Evolutionary conservation across 1,140 invertebrate species (phyloP).

Genomic region (Mylabris phalerata): DNA sequence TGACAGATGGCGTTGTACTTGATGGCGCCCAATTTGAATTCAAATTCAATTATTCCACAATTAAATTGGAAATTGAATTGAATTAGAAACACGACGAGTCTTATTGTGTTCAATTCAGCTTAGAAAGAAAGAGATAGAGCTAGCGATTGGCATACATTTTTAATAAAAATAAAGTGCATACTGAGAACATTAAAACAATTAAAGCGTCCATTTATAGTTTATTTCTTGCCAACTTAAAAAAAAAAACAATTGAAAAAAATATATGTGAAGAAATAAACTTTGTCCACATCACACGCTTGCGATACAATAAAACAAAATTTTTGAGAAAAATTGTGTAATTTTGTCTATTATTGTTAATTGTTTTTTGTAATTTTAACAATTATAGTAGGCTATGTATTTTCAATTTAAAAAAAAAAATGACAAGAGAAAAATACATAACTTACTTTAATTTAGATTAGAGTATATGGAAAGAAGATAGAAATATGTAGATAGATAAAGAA

Average conservation of each 20-base stretch:
- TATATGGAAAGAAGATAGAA: too few species aligned
- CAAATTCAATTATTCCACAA: too few species aligned
- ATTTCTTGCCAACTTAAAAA: constrained; percentile 16
- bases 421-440: too few species aligned
- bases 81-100: constrained; percentile 9
- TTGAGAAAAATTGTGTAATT: neutral
- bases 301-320: constrained; percentile 5
- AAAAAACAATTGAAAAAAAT: constrained; percentile 13
- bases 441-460: too few species aligned
- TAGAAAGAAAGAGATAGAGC: constrained; percentile 39
- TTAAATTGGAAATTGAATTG: neutral
- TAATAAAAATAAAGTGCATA: constrained; percentile 30
- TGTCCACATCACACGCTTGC: constrained; percentile 35
- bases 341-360: too few species aligned
- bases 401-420: too few species aligned
- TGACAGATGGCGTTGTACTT: too few species aligned
- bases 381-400: too few species aligned
- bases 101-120: constrained; percentile 28
- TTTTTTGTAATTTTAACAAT: too few species aligned
- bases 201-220: constrained; percentile 27
- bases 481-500: too few species aligned
- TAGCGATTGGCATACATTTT: constrained; percentile 38
- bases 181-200: constrained; percentile 32
- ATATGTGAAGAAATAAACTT: constrained; percentile 22
- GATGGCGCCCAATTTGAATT: too few species aligned